Percentiles rank a stretch among this genome's conserved stretches.
These are phyloP conservation scores for Todiramphus saurophagus DNA, from an alignment of 2,113 vertebrate genomes.

Conservation along the genomic window DNA sequence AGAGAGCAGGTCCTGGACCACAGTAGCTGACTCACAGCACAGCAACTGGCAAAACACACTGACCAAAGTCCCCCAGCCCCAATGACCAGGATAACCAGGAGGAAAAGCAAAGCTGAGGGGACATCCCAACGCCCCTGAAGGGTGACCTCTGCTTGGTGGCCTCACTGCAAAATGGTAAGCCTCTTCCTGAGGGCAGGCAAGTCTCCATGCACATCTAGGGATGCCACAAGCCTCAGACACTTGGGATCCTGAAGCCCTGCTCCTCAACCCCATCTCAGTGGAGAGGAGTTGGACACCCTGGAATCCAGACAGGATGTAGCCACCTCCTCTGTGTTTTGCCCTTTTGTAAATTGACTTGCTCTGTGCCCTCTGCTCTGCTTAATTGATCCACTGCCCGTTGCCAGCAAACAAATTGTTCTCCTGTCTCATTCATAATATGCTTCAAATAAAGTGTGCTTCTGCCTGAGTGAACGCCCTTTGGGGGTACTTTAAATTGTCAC, in stretches of 20 bases:
- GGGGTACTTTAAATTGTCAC: constrained; percentile 36
- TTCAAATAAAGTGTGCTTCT: constrained; percentile 24
- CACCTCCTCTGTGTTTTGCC: not conserved
- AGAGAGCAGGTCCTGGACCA: not conserved
- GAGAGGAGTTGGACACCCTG: not conserved
- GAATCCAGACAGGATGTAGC: not conserved
- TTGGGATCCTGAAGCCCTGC: accelerated
- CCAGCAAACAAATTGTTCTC: not conserved
- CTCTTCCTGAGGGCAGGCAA: not conserved
- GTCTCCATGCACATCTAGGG: not conserved
- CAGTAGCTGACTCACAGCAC: not conserved
- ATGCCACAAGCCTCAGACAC: not conserved
- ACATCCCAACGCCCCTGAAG: not conserved
- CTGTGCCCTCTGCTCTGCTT: not conserved
- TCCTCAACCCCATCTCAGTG: accelerated
- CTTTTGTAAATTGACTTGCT: not conserved
- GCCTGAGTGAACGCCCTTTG: not conserved
- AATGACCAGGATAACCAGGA: not conserved
- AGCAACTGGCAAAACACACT: not conserved
- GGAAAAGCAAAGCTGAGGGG: not conserved
- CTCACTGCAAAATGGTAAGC: accelerated
- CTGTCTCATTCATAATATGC: not conserved
- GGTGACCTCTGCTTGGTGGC: not conserved
- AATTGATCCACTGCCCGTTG: not conserved
- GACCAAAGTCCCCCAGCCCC: not conserved